These are phyloP conservation scores for Arctopsyche grandis DNA, from an alignment of 1,140 invertebrate species.

Conservation along the genomic window DNA sequence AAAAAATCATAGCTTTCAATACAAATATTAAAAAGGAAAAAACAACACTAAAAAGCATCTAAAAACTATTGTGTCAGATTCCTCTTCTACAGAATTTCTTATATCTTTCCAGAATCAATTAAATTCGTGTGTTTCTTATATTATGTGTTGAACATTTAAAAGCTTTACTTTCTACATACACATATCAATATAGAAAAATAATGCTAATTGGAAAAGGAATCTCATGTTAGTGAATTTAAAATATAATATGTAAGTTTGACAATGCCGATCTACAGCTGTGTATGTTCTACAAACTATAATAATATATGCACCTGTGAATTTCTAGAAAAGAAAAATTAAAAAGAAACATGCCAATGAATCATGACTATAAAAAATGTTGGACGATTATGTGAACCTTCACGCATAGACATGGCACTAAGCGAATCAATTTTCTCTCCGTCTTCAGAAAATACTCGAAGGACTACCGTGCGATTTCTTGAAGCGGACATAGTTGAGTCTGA, in stretches of 20 bases:
- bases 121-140: too few relatives aligned
- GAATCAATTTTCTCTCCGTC: conserved; percentile 50
- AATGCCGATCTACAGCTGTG: too few relatives aligned
- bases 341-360: neutral
- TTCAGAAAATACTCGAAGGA: conserved; percentile 49
- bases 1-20: conserved; percentile 16
- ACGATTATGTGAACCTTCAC: conserved; percentile 14
- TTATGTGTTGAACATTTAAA: too few relatives aligned
- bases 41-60: neutral
- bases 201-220: too few relatives aligned
- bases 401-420: conserved; percentile 38
- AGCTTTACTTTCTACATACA: too few relatives aligned
- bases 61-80: neutral
- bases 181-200: too few relatives aligned
- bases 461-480: neutral
- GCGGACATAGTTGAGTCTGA: neutral
- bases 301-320: neutral
- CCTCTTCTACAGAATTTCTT: too few relatives aligned
- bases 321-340: neutral
- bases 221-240: too few relatives aligned
- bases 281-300: neutral
- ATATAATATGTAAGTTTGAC: too few relatives aligned
- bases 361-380: neutral
- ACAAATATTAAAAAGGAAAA: neutral
- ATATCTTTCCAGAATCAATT: too few relatives aligned